A percentile compares a stretch with the other conserved stretches of the same genome.
phyloP scores from a whole-genome alignment of 2,113 vertebrate species.

The sheep (Ovis aries) region ARS-UI_Ramb_v3.0 NC_056077.1:22522501-22523000 shows the following conservation, averaged over 20 bases:
- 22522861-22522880: not conserved
- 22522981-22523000: not conserved
- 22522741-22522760: not conserved
- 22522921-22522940: not conserved
- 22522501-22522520: conserved; percentile 33
- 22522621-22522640: conserved; percentile 22
- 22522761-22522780: not conserved
- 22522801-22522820: no score
- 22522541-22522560: conserved; percentile 2
- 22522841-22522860: not conserved
- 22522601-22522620: conserved; percentile 25
- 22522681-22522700: not conserved
- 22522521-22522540: conserved; percentile 34
- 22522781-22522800: fast-evolving
- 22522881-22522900: not conserved
- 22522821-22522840: not conserved
- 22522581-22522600: conserved; percentile 21
- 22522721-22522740: fast-evolving
- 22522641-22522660: not conserved
- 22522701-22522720: fast-evolving
- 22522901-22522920: not conserved
- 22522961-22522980: not conserved
- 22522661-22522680: not conserved
- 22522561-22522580: conserved; percentile 18
- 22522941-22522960: not conserved